A percentile compares a stretch with the other conserved stretches of the same genome.
phyloP scores from a whole-genome alignment of 2,888 invertebrate species.

The Tipula lateralis region DNA sequence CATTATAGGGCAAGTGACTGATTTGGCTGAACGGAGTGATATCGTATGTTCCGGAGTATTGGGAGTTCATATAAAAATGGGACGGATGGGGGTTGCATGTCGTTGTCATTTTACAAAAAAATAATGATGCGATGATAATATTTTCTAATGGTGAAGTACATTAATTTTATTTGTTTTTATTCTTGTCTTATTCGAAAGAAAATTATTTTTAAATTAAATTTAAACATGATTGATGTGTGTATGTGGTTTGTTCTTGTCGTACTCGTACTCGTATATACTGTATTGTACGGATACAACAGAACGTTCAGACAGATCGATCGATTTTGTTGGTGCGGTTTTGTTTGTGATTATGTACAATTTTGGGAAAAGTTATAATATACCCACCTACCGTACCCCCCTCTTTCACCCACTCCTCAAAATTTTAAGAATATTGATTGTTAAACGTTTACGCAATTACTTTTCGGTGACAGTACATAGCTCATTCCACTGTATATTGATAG shows the following conservation, averaged over 20 bases:
- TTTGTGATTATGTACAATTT: not conserved
- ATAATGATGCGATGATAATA: not conserved
- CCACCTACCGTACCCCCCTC: not conserved
- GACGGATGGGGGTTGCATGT: not conserved
- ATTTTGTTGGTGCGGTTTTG: not conserved
- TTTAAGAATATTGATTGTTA: not conserved
- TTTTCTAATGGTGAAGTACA: not conserved
- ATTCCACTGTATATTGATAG: too few species aligned
- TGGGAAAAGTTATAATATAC: too few species aligned
- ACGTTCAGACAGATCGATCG: not conserved
- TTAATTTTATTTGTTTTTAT: conserved; percentile 6
- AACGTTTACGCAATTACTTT: not conserved
- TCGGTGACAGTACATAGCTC: not conserved
- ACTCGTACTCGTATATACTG: not conserved
- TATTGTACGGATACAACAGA: not conserved
- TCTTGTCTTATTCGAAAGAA: not conserved
- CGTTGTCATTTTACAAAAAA: not conserved
- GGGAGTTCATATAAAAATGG: too few species aligned
- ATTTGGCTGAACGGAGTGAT: not conserved
- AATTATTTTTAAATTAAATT: conserved; percentile 9
- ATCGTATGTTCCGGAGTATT: not conserved
- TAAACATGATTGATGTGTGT: not conserved
- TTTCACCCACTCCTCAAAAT: not conserved
- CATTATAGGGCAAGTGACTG: not conserved
- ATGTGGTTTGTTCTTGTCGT: not conserved